These are phyloP conservation scores for Athalia circularis DNA, from an alignment of 2,888 invertebrate species.

Conservation along the genomic window DNA sequence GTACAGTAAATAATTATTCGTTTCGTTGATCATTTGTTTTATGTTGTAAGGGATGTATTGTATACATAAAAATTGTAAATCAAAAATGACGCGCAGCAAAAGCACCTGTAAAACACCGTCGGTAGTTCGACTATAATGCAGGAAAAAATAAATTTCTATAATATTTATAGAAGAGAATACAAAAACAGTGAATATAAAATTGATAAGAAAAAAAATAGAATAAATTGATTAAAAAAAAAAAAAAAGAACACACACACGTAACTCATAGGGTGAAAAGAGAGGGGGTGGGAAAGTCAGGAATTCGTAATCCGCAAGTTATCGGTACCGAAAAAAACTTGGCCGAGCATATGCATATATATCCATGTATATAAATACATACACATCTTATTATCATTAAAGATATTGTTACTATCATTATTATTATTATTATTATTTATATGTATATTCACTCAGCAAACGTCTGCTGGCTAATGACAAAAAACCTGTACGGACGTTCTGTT, in stretches of 20 bases:
- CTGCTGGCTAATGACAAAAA: background rate
- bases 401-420: constrained; percentile 16
- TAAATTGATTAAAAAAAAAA: constrained; percentile 60
- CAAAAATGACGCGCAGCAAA: no score
- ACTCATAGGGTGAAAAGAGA: constrained; percentile 1
- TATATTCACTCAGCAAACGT: constrained; percentile 17
- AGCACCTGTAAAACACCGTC: background rate
- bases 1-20: no score
- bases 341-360: constrained; percentile 23
- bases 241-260: constrained; percentile 47
- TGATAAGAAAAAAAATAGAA: constrained; percentile 53
- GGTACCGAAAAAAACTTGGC: constrained; percentile 37
- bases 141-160: constrained; percentile 6
- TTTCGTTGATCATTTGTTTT: no score
- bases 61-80: no score
- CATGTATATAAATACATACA: constrained; percentile 15
- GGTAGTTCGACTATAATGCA: constrained; percentile 53
- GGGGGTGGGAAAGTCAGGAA: constrained; percentile 18
- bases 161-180: constrained; percentile 13
- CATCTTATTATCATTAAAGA: constrained; percentile 18
- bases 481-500: background rate
- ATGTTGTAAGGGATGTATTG: no score
- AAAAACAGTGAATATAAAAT: constrained; percentile 50
- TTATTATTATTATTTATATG: constrained; percentile 27
- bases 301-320: constrained; percentile 26